A percentile compares a stretch with the other conserved stretches of the same genome.
phyloP scores from a whole-genome alignment of 2,888 invertebrate genomes.

The Leptogaster cylindrica region DNA sequence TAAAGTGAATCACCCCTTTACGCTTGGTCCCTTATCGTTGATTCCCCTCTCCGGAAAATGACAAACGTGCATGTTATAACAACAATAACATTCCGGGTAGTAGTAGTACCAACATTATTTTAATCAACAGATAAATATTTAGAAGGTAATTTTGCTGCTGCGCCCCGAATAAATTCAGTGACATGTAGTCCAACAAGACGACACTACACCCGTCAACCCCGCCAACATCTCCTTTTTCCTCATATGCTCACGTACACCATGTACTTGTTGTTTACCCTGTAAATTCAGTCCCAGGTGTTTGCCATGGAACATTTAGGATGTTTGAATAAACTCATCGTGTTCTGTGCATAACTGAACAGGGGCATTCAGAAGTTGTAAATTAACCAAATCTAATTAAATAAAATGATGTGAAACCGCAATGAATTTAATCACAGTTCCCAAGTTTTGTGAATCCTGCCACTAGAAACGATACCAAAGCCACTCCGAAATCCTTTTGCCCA shows the following conservation, averaged over 20 bases:
- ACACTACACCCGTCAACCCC: too few relatives aligned
- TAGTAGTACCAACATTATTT: conserved; percentile 36
- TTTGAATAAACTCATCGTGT: conserved; percentile 28
- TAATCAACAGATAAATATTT: conserved; percentile 44
- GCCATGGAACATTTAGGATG: conserved; percentile 22
- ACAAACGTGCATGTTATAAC: conserved; percentile 31
- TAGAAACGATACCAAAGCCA: too few relatives aligned
- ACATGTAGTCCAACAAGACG: conserved; percentile 15
- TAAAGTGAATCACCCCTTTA: too few relatives aligned
- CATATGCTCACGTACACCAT: background rate
- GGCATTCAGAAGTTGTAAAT: conserved; percentile 38
- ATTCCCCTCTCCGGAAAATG: conserved; percentile 17
- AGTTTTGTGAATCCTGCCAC: too few relatives aligned
- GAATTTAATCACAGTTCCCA: conserved; percentile 19
- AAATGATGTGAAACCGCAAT: conserved; percentile 36
- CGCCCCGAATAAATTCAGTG: conserved; percentile 13
- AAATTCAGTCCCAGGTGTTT: conserved; percentile 26
- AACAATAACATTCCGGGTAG: conserved; percentile 34
- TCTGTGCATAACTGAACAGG: conserved; percentile 20
- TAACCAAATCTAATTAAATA: conserved; percentile 42
- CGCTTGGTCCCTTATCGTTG: background rate
- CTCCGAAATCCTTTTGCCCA: conserved; percentile 7
- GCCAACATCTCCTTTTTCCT: too few relatives aligned
- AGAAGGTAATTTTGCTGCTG: conserved; percentile 16
- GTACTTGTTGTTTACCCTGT: conserved; percentile 19